Evolutionary conservation across 2,113 vertebrate genomes (phyloP), one percentile per base, ranked within the genome.

Genomic region (Onychorhynchus coronatus): DNA sequence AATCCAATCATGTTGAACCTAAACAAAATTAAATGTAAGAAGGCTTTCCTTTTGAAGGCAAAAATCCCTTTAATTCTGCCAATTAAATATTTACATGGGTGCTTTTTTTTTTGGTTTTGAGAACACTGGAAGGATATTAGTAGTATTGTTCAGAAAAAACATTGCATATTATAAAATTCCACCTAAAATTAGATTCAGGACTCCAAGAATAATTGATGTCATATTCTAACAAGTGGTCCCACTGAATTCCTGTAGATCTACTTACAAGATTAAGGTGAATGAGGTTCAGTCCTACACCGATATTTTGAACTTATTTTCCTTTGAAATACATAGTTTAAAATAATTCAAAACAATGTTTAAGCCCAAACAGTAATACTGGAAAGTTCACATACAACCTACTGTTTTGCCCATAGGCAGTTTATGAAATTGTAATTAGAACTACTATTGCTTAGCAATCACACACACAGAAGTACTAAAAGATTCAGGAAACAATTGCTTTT

Each of bases 401-500:
- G 44, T 93, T 96, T 83, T 92, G 39, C 86, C 86, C 80, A 76
- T 20, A 74, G 63, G 65, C 91, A 96, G 79, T 91, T 93, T 92
- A 81, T 88, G 61, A 91, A 82, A 89, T 71, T 86, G 58, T 75
- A 96, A 93, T 79, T 95, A 71, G 75, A 88, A 68, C 59, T 85
- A 25, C 70, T 91, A 97, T 90, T 61, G 22, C 84, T 97, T 94
- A 93, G 91, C 89, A 96, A 93, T 97, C 81, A 91, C 85, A 93
- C 8, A 31, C 53, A 89, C 55, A 89, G 82, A 92, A 95, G 85
- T 75, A 53, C 74, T 91, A 94, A 94, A 85, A 93, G 67, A 89
- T 94, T 91, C 77, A 88, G 39, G 81, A 95, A 97, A 96, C 23
- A 96, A 63, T 58, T 97, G 66, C 58, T 86, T 94, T 96, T 97